Evolutionary conservation across 2,113 vertebrate species (phyloP).

Genomic region (Nibea albiflora): DNA sequence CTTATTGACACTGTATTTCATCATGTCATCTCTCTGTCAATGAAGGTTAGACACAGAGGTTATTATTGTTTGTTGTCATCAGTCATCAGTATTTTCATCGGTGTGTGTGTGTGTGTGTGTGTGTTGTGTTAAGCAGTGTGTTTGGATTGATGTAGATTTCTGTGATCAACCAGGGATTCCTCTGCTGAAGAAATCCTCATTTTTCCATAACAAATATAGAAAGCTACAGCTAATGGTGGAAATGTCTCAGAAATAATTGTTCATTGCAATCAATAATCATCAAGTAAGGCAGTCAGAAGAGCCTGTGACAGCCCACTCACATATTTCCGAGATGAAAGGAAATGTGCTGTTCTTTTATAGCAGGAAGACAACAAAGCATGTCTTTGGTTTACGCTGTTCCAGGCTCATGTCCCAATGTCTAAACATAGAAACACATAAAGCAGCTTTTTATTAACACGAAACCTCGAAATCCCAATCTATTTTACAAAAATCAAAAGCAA

Average conservation of each 20-base stretch:
- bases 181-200: background rate
- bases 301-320: background rate
- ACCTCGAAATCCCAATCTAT: slow-evolving; percentile 47
- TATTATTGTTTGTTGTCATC: slow-evolving; percentile 15
- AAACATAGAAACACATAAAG: slow-evolving; percentile 40
- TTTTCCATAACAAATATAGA: background rate
- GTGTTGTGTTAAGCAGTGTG: background rate
- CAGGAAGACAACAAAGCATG: slow-evolving; percentile 14
- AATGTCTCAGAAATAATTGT: background rate
- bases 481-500: background rate
- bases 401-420: slow-evolving; percentile 12
- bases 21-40: slow-evolving; percentile 27
- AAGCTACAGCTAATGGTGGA: background rate
- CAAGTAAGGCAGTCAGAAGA: background rate
- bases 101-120: background rate
- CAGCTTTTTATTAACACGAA: slow-evolving; percentile 30
- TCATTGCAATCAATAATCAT: background rate
- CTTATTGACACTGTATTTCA: slow-evolving; percentile 52
- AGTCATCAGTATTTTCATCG: slow-evolving; percentile 11
- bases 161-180: background rate
- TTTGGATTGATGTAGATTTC: slow-evolving; percentile 2
- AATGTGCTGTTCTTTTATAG: slow-evolving; percentile 6
- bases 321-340: slow-evolving; percentile 8
- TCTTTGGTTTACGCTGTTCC: background rate
- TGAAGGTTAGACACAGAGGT: slow-evolving; percentile 21